Evolutionary conservation across 2,888 invertebrate species (phyloP).

Genomic region (Lingula anatina): DNA sequence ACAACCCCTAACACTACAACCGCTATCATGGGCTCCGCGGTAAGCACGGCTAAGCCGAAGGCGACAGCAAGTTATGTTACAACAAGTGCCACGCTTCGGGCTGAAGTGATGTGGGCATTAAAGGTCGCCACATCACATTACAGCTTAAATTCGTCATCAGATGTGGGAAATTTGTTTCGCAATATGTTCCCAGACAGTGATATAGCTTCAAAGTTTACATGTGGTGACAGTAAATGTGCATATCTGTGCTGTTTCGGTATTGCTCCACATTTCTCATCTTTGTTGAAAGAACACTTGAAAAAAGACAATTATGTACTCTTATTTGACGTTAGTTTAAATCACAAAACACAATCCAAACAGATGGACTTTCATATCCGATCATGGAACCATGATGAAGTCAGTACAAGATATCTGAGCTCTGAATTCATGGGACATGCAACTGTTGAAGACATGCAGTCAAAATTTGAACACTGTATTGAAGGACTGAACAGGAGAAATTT

Average conservation of each 20-base stretch:
- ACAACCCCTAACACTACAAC: too few species aligned
- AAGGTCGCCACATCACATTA: slow-evolving; percentile 7
- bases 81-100: slow-evolving; percentile 9
- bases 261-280: slow-evolving; percentile 14
- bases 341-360: slow-evolving; percentile 13
- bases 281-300: slow-evolving; percentile 4
- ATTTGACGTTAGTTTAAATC: slow-evolving; percentile 20
- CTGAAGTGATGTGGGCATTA: slow-evolving; percentile 16
- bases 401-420: slow-evolving; percentile 23
- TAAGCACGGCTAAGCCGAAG: too few species aligned
- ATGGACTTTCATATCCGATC: slow-evolving; percentile 28
- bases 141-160: slow-evolving; percentile 11
- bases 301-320: slow-evolving; percentile 8
- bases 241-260: slow-evolving; percentile 13
- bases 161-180: slow-evolving; percentile 9
- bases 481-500: slow-evolving; percentile 5
- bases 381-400: slow-evolving; percentile 20
- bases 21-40: too few species aligned
- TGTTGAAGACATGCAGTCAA: slow-evolving; percentile 19
- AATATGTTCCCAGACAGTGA: slow-evolving; percentile 16
- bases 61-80: too few species aligned
- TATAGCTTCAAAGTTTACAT: slow-evolving; percentile 9
- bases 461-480: slow-evolving; percentile 12
- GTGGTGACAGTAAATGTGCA: slow-evolving; percentile 8
- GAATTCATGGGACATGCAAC: slow-evolving; percentile 11